A percentile compares a stretch with the other conserved stretches of the same genome.
Evolutionary conservation across 2,888 invertebrate species (phyloP).

Genomic region (Netelia fuscicornis): DNA sequence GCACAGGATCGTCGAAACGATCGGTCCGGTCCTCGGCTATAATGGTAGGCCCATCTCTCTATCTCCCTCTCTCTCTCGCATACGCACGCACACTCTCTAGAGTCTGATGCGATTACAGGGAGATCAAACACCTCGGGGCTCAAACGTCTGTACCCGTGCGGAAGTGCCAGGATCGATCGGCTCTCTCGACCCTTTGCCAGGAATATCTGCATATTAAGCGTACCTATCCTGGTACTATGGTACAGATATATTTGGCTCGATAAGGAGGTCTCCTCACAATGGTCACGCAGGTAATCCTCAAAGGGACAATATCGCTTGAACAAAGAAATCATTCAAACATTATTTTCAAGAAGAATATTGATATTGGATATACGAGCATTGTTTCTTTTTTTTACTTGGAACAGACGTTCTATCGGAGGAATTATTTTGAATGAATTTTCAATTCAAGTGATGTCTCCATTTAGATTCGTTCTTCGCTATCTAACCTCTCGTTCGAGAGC

Average conservation of each 20-base stretch:
- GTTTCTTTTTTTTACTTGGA: too few relatives aligned
- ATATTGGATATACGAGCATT: too few relatives aligned
- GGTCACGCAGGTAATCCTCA: neutral
- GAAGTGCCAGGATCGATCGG: conserved; percentile 33
- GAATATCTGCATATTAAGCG: conserved; percentile 15
- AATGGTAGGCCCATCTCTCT: neutral
- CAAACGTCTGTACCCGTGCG: conserved; percentile 38
- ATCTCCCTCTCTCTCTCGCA: neutral
- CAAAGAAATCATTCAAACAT: too few relatives aligned
- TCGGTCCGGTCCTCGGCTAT: conserved; percentile 9
- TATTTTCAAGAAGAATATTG: too few relatives aligned
- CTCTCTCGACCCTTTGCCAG: conserved; percentile 25
- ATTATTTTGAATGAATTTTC: too few relatives aligned
- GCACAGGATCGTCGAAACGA: conserved; percentile 23
- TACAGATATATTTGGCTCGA: neutral
- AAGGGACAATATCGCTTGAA: too few relatives aligned
- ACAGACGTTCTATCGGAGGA: too few relatives aligned
- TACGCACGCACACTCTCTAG: neutral
- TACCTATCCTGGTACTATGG: neutral
- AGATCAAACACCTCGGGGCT: conserved; percentile 56
- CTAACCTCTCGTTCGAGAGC: neutral
- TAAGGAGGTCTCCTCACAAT: neutral
- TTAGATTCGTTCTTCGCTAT: too few relatives aligned
- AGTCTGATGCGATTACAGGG: conserved; percentile 48
- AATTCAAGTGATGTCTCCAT: too few relatives aligned